Evolutionary conservation across 2,113 vertebrate genomes (phyloP).

Genomic region (Oreochromis niloticus): DNA sequence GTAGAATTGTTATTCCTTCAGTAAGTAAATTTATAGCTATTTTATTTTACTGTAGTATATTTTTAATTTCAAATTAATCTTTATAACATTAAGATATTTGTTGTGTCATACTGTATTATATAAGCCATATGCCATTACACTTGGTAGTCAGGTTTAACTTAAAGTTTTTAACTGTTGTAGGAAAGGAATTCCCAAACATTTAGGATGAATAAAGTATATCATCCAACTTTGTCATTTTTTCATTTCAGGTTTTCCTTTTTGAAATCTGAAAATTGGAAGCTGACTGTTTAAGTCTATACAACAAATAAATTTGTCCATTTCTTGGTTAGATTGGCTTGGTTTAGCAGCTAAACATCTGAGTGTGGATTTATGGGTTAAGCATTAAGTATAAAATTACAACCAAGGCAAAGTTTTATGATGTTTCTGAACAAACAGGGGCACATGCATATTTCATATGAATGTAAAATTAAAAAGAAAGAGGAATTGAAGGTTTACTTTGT

Average conservation of each 20-base stretch:
- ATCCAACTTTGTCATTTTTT: background rate
- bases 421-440: background rate
- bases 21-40: background rate
- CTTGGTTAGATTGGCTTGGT: background rate
- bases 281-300: background rate
- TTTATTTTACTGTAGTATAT: background rate
- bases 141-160: background rate
- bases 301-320: background rate
- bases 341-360: background rate
- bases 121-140: background rate
- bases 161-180: background rate
- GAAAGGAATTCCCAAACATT: background rate
- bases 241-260: background rate
- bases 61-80: background rate
- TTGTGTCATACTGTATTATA: background rate
- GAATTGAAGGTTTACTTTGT: background rate
- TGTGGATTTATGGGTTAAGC: background rate
- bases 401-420: background rate
- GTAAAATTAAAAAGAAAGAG: background rate
- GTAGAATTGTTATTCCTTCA: background rate
- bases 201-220: background rate
- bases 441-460: background rate
- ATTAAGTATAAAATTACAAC: background rate
- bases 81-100: background rate
- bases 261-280: background rate